These are phyloP conservation scores for Megatriorchis doriae DNA, from an alignment of 2,113 vertebrate species.

Conservation along the genomic window DNA sequence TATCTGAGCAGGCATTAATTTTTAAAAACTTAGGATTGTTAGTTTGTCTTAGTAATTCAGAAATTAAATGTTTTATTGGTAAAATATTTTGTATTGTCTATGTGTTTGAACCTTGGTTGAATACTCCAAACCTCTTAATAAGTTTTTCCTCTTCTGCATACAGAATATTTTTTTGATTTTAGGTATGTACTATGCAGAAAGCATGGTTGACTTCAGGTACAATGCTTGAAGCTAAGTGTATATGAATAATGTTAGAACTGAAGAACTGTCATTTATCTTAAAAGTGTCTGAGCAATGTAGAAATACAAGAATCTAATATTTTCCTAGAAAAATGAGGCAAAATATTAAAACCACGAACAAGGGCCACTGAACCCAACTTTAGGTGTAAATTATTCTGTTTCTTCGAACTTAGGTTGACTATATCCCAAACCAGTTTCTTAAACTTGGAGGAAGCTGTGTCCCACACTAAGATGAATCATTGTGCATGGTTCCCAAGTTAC, in stretches of 20 bases:
- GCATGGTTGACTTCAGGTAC: neutral
- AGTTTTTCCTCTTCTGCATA: neutral
- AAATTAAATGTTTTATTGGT: neutral
- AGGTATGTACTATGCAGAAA: neutral
- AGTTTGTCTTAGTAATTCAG: neutral
- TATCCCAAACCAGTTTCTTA: neutral
- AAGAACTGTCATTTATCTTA: neutral
- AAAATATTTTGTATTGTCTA: neutral
- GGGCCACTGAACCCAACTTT: neutral
- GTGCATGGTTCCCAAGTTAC: neutral
- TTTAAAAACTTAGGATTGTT: neutral
- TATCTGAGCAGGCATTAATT: neutral
- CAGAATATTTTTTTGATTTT: neutral
- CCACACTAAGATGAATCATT: rapidly evolving
- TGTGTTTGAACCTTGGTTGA: neutral
- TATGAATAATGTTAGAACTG: neutral
- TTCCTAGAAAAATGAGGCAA: neutral
- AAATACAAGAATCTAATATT: neutral
- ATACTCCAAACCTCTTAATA: neutral
- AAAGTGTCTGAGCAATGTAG: neutral
- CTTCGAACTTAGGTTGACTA: neutral
- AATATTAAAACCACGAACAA: neutral
- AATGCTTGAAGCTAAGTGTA: neutral
- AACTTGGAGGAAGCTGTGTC: neutral
- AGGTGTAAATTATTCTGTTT: neutral